phyloP scores from a whole-genome alignment of 2,113 vertebrate species.

The Paramormyrops kingsleyae region DNA sequence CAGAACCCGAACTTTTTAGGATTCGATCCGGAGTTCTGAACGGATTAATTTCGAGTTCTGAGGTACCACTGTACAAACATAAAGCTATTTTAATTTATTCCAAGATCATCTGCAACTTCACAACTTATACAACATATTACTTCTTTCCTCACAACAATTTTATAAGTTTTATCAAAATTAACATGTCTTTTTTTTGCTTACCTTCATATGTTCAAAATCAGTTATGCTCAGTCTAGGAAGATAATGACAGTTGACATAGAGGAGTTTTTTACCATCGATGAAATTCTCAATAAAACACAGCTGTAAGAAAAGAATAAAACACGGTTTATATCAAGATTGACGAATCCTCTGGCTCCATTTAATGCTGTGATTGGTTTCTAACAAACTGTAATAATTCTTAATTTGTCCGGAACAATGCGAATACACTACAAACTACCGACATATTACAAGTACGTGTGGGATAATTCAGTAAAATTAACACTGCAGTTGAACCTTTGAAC shows the following conservation, averaged over 20 bases:
- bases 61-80: background rate
- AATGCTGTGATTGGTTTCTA: background rate
- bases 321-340: background rate
- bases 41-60: too few species aligned
- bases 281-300: slow-evolving; percentile 77
- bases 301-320: slow-evolving; percentile 49
- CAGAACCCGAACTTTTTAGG: too few species aligned
- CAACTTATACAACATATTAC: background rate
- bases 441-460: background rate
- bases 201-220: slow-evolving; percentile 80
- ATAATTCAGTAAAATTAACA: background rate
- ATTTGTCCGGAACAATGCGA: background rate
- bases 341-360: background rate
- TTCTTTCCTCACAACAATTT: background rate
- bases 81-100: background rate
- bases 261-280: slow-evolving; percentile 77
- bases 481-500: background rate
- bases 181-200: slow-evolving; percentile 36
- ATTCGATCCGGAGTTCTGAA: too few species aligned
- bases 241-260: slow-evolving; percentile 64
- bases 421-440: background rate
- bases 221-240: slow-evolving; percentile 78
- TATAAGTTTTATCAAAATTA: background rate
- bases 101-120: background rate
- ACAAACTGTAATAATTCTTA: background rate